A percentile compares a stretch with the other conserved stretches of the same genome.
Evolutionary conservation across 2,888 invertebrate species (phyloP).

Genomic region (Xanthia icteritia): DNA sequence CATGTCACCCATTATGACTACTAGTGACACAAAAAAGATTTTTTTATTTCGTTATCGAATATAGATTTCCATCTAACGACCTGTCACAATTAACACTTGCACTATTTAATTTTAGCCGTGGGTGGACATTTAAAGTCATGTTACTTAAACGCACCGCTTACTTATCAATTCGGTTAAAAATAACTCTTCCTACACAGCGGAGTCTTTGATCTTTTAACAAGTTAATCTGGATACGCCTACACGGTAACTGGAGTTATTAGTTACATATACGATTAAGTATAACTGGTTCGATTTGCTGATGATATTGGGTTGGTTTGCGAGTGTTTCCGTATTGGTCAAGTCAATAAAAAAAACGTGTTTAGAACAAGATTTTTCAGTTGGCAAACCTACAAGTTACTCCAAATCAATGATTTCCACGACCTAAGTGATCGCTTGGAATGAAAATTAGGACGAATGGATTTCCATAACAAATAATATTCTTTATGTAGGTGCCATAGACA

Average conservation of each 20-base stretch:
- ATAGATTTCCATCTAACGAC: conserved; percentile 40
- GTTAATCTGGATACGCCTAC: conserved; percentile 55
- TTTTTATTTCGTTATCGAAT: conserved; percentile 13
- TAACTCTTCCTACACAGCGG: conserved; percentile 37
- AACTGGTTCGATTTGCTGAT: conserved; percentile 9
- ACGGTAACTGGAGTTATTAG: conserved; percentile 4
- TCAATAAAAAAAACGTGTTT: conserved; percentile 16
- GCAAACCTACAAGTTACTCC: background rate
- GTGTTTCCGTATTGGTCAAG: conserved; percentile 36
- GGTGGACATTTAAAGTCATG: conserved; percentile 61
- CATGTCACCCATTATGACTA: conserved; percentile 9
- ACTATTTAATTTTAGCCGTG: conserved; percentile 44
- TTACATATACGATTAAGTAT: conserved; percentile 4
- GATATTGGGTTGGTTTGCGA: background rate
- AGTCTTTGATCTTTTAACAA: conserved; percentile 47
- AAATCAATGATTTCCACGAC: background rate
- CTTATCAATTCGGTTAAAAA: conserved; percentile 16
- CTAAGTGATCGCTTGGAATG: background rate
- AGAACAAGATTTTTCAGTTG: background rate
- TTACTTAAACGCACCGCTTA: conserved; percentile 49
- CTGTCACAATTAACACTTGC: conserved; percentile 52
- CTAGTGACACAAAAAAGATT: background rate
- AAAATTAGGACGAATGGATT: background rate
- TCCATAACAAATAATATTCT: background rate
- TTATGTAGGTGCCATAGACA: background rate